phyloP scores from a whole-genome alignment of 1,140 invertebrate genomes.

The Dermatophagoides farinae region DNA sequence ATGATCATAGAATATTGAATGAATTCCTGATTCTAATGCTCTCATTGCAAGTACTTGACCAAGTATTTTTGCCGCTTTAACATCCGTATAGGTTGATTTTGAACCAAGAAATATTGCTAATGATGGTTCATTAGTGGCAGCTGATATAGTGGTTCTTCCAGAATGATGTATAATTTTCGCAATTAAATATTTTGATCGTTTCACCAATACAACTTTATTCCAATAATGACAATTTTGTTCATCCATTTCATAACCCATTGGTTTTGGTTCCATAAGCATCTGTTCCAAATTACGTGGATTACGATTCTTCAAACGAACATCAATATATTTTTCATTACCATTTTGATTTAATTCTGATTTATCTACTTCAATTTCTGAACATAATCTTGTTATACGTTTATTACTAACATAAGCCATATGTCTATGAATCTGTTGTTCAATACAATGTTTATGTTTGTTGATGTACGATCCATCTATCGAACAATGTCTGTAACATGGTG shows the following conservation, averaged over 20 bases:
- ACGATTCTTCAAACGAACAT: conserved; percentile 3
- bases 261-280: conserved; percentile 10
- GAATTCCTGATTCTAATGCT: conserved; percentile 14
- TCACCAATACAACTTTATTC: conserved; percentile 15
- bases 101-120: not conserved
- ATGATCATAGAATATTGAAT: not conserved
- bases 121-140: conserved; percentile 6
- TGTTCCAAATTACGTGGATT: conserved; percentile 17
- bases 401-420: conserved; percentile 5
- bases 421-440: no score
- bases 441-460: no score
- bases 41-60: conserved; percentile 12
- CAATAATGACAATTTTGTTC: not conserved
- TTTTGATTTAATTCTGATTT: not conserved
- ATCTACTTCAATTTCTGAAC: conserved; percentile 8
- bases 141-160: conserved; percentile 6
- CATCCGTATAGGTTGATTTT: not conserved
- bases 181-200: conserved; percentile 3
- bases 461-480: no score
- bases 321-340: conserved; percentile 6
- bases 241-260: conserved; percentile 15
- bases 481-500: no score
- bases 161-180: conserved; percentile 13
- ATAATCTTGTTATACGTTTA: conserved; percentile 14
- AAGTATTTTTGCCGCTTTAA: conserved; percentile 6